Evolutionary conservation across 2,113 vertebrate genomes (phyloP), one percentile per base, ranked within the genome.

Genomic region (Ceyx cyanopectus): DNA sequence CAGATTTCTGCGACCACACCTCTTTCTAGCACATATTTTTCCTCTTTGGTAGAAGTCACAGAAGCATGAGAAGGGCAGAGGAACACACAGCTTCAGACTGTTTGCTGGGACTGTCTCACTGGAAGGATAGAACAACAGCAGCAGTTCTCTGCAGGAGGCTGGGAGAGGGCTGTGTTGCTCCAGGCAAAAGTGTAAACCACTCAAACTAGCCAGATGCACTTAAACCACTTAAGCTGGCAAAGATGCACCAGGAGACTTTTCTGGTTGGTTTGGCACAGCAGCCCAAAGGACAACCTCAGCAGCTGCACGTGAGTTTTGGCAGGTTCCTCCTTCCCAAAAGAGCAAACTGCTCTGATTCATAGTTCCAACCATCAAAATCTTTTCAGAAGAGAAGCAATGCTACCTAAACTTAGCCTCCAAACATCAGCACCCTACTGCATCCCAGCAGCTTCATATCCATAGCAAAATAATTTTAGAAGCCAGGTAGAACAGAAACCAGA

Each of bases 271-370:
- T 78, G 37, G 54, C 58, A 85, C 74, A 69, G 41, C 10, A 94
- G 50, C 20, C 43, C 37, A 60, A 65, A 86, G 43, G 86, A 90
- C 65, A 93, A 81, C n/a, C 62, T 37, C 67, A 21, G 69, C 48
- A 90, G 69, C 51, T 85, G 56, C 70, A 66, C 58, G 11, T 12
- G n/a, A 60, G 85, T 87, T 92, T 94, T 92, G 87, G 80, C 79
- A 87, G 45, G 32, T 89, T 79, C 48, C 80, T 45, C 53, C 50
- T 93, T 92, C 62, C 57, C 72, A 77, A n/a, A 87, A 87, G 58
- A 37, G 24, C 17, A 80, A 91, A 82, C 26, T 68, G 26, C 40
- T 88, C 87, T 67, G 61, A 83, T 90, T 92, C 73, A n/a, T 32
- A 90, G 51, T 22, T 80, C 54, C 48, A 90, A 54, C 27, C 48